Evolutionary conservation across 2,113 vertebrate genomes (phyloP).

Genomic region (Labrus mixtus): DNA sequence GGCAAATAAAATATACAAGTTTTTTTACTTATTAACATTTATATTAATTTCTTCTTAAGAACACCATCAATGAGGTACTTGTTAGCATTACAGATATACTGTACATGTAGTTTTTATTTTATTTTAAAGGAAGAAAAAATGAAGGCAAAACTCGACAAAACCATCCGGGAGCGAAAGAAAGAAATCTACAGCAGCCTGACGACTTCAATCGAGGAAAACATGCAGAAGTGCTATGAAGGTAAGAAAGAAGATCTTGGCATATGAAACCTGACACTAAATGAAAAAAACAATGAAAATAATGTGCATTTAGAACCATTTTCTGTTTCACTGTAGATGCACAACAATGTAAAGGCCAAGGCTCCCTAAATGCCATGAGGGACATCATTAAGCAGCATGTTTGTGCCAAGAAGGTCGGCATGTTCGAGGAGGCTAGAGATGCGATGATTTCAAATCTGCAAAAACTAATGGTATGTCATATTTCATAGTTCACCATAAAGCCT

Average conservation of each 20-base stretch:
- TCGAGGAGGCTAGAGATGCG: neutral
- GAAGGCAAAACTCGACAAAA: slow-evolving; percentile 15
- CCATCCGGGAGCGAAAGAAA: slow-evolving; percentile 45
- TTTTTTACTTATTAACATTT: no score
- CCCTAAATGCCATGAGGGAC: neutral
- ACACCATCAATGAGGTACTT: neutral
- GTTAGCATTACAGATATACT: no score
- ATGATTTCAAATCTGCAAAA: slow-evolving; percentile 1
- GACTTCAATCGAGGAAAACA: slow-evolving; percentile 15
- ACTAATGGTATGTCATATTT: slow-evolving; percentile 42
- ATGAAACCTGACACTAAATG: neutral
- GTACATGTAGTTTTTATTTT: neutral
- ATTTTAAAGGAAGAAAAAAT: slow-evolving; percentile 33
- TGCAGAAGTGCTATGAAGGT: slow-evolving; percentile 53
- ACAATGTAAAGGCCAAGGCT: rapidly evolving
- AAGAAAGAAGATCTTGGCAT: slow-evolving; percentile 4
- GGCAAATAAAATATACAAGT: no score
- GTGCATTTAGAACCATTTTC: neutral
- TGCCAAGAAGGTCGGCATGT: slow-evolving; percentile 15
- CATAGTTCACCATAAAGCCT: no score
- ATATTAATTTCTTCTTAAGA: no score
- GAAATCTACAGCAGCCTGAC: slow-evolving; percentile 50
- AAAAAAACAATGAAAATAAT: neutral
- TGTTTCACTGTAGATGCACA: slow-evolving; percentile 35
- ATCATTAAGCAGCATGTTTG: slow-evolving; percentile 1